Percentiles rank a stretch among this genome's conserved stretches.
phyloP scores from a whole-genome alignment of 2,888 invertebrate genomes.

The Melinaea marsaeus region DNA sequence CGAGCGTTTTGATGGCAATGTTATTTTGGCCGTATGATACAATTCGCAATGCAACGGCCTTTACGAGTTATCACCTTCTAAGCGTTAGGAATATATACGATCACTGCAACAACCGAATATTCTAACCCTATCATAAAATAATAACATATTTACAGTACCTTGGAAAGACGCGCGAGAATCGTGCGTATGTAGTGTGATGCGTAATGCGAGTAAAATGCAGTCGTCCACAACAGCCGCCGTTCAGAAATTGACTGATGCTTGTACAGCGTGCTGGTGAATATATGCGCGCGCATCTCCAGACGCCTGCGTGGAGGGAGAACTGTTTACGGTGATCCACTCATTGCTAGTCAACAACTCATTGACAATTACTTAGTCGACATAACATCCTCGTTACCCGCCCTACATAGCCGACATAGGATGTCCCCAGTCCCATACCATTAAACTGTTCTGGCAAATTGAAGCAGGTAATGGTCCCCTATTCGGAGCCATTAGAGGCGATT shows the following conservation, averaged over 20 bases:
- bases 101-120: slow-evolving; percentile 8
- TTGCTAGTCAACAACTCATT: slow-evolving; percentile 26
- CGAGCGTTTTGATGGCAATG: slow-evolving; percentile 31
- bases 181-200: slow-evolving; percentile 31
- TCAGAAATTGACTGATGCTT: slow-evolving; percentile 66
- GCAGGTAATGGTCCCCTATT: slow-evolving; percentile 27
- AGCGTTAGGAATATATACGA: slow-evolving; percentile 13
- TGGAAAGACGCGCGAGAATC: slow-evolving; percentile 35
- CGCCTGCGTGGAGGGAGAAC: slow-evolving; percentile 66
- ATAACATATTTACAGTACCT: slow-evolving; percentile 36
- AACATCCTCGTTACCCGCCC: slow-evolving; percentile 24
- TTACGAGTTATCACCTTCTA: slow-evolving; percentile 22
- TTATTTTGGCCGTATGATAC: slow-evolving; percentile 36
- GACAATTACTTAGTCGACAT: slow-evolving; percentile 21
- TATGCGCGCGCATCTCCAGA: slow-evolving; percentile 72
- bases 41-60: slow-evolving; percentile 40
- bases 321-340: slow-evolving; percentile 28
- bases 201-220: slow-evolving; percentile 32
- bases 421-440: slow-evolving; percentile 35
- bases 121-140: slow-evolving; percentile 16
- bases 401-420: slow-evolving; percentile 35
- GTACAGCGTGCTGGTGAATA: slow-evolving; percentile 56
- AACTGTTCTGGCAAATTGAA: slow-evolving; percentile 35
- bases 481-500: slow-evolving; percentile 23
- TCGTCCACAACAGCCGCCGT: slow-evolving; percentile 42